Base-by-base conservation (phyloP, 1,140 invertebrate genomes). In the Limonius californicus region DNA sequence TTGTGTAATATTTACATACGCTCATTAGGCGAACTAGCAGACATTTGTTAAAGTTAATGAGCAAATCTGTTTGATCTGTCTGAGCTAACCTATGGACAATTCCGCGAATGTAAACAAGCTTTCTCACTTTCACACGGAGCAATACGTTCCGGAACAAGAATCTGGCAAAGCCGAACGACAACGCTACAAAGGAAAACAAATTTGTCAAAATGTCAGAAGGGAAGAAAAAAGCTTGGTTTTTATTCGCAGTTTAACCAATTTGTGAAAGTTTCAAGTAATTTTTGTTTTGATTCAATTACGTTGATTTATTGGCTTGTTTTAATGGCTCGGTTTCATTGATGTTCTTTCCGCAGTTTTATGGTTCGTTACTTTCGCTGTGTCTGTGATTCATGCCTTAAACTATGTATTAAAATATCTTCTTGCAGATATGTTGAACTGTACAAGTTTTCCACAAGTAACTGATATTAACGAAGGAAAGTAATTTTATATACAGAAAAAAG, bases 241-340 rank as follows among this genome's bases (percentile, higher is more conserved):
- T 59, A 43, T 59, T 45, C 20, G 12, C 32, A 9, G 32, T 27
- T 47, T 47, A 16, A 42, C 57, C 39, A 59, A 43, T 59, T 59
- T 59, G 57, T 59, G 21, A 43, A 35, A 21, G 16, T 23, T 43
- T 43, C 19, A 42, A 42, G 20, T 59, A 43, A 57, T 50, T 63
- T 59, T 59, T 57, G 56, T 58, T 59, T 59, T 63, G 57, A 63
- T 58, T 63, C 62, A 63, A 63, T 63, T 63, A 63, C 57, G 23
- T 18, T 63, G 62, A 63, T 63, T 63, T 63, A 63, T 63, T 30
- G 20, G 62, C 16, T 63, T n/a, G 45, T 30, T 50, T 59, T 59
- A 63, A 59, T 58, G 56, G 55, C 32, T 54, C 16, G 9, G 18
- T 54, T 61, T 54, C 47, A 61, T 62, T 27, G 55, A 50, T 50